These are phyloP conservation scores for Mesorhabditis belari DNA, from an alignment of 2,888 invertebrate species.

Conservation along the genomic window DNA sequence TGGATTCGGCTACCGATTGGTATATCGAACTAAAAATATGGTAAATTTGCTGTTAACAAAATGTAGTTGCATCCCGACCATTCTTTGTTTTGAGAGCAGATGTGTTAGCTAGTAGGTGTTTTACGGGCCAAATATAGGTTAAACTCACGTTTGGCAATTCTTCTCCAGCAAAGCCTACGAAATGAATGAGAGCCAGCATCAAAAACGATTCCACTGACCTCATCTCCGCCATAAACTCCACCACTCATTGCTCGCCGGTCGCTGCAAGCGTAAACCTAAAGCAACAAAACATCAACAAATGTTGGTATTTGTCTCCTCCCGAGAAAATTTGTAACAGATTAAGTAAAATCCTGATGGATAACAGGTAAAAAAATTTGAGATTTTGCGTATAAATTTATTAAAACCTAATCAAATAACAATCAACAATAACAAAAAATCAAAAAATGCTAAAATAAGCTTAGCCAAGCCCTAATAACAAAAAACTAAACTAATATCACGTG, in stretches of 20 bases:
- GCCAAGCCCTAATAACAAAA: not conserved
- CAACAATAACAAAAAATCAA: not conserved
- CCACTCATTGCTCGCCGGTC: constrained; percentile 59
- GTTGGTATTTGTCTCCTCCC: not conserved
- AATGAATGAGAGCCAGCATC: constrained; percentile 87
- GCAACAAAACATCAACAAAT: not conserved
- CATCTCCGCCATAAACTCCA: constrained; percentile 71
- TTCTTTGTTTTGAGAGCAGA: not conserved
- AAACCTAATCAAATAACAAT: not conserved
- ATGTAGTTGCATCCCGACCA: not conserved
- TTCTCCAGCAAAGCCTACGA: constrained; percentile 86
- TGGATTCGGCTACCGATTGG: constrained; percentile 40
- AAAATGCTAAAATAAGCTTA: not conserved
- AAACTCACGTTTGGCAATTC: constrained; percentile 78
- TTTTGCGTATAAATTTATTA: too few species aligned
- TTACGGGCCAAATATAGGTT: not conserved
- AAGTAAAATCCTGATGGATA: too few species aligned
- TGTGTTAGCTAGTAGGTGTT: not conserved
- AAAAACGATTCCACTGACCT: constrained; percentile 94
- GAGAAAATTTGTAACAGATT: not conserved
- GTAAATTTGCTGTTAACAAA: not conserved
- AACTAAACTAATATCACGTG: not conserved
- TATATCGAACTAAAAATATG: constrained; percentile 38
- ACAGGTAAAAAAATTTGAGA: too few species aligned
- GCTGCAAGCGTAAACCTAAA: not conserved